Percentiles rank a stretch among this genome's conserved stretches.
phyloP scores from a whole-genome alignment of 2,888 invertebrate species.

The Ennomos quercinarius region DNA sequence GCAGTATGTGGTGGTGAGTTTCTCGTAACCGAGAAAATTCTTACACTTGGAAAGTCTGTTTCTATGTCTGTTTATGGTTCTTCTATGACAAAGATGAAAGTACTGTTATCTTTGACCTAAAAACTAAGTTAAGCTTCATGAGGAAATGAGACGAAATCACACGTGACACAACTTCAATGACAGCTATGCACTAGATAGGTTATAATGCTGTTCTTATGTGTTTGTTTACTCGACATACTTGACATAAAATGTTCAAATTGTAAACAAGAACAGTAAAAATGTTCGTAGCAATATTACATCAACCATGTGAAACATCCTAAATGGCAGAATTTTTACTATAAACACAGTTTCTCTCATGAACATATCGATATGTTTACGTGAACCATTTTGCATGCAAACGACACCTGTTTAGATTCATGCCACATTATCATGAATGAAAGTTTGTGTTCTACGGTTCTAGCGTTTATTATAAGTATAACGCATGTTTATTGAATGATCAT shows the following conservation, averaged over 20 bases:
- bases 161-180: no score
- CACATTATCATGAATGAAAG: conserved; percentile 17
- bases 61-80: not conserved
- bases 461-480: not conserved
- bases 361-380: conserved; percentile 6
- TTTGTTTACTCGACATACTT: no score
- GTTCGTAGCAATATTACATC: no score
- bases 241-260: no score
- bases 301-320: no score
- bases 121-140: not conserved
- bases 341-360: conserved; percentile 10
- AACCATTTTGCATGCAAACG: conserved; percentile 10
- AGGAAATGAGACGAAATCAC: no score
- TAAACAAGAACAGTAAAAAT: not conserved
- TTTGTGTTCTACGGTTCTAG: not conserved
- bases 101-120: conserved; percentile 1
- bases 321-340: not conserved
- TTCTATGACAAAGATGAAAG: not conserved
- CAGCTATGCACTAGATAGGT: no score
- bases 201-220: no score
- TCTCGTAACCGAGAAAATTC: conserved; percentile 4
- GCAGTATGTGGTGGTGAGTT: conserved; percentile 97
- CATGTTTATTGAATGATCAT: not conserved
- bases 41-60: conserved; percentile 3
- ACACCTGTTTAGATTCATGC: conserved; percentile 14